A percentile compares a stretch with the other conserved stretches of the same genome.
Evolutionary conservation across 2,797 vertebrate species (phyloP).

Genomic region (Garrulus glandarius): DNA sequence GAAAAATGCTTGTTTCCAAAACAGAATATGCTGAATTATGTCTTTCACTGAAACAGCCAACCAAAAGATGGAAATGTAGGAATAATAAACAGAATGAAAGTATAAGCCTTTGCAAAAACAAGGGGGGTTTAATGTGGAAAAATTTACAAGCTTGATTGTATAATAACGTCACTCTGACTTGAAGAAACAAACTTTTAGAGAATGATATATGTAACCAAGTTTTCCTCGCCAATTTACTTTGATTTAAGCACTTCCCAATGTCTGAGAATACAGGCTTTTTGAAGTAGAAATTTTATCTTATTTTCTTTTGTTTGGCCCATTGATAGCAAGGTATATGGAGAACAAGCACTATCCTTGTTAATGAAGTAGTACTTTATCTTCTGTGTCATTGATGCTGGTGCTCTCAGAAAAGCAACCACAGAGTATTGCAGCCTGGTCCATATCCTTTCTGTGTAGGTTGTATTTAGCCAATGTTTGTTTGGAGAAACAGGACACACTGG

Average conservation of each 20-base stretch:
- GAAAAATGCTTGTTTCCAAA: conserved; percentile 54
- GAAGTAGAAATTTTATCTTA: not conserved
- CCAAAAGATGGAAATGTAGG: conserved; percentile 25
- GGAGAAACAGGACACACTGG: not conserved
- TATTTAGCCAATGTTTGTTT: not conserved
- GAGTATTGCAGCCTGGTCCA: not conserved
- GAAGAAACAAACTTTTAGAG: conserved; percentile 28
- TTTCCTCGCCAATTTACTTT: not conserved
- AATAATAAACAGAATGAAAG: conserved; percentile 53
- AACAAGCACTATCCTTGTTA: not conserved
- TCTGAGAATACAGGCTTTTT: not conserved
- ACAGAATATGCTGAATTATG: conserved; percentile 36
- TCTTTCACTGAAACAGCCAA: conserved; percentile 22
- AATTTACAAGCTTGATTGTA: conserved; percentile 42
- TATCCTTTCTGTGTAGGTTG: not conserved
- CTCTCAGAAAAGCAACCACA: not conserved
- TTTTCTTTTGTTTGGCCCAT: not conserved
- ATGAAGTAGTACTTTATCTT: not conserved
- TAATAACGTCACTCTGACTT: conserved; percentile 19
- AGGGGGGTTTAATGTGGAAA: conserved; percentile 34
- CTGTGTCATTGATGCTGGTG: not conserved
- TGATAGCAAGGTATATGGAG: not conserved
- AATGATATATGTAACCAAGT: not conserved
- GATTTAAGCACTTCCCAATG: not conserved
- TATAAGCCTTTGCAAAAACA: conserved; percentile 33